Percentiles rank a stretch among this genome's conserved stretches.
Evolutionary conservation across 2,113 vertebrate genomes (phyloP).

Genomic region (Stigmatopora argus): DNA sequence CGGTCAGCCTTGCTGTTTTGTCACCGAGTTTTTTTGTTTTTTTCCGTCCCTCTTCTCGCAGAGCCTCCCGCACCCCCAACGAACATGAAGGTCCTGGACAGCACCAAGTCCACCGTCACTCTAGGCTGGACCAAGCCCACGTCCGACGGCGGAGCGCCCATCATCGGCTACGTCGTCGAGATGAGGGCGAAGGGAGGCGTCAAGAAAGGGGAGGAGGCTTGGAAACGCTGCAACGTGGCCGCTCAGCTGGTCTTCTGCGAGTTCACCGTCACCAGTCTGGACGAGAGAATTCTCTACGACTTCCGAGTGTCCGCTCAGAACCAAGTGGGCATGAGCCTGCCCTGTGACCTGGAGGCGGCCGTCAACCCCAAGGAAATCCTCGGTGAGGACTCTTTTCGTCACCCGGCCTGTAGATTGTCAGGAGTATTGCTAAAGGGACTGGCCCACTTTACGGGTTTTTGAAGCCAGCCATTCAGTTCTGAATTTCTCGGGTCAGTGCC

Average conservation of each 20-base stretch:
- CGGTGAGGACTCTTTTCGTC: slow-evolving; percentile 65
- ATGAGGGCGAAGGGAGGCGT: slow-evolving; percentile 76
- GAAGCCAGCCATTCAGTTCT: no score
- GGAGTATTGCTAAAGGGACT: no score
- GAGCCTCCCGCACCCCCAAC: slow-evolving; percentile 91
- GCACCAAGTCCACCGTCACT: slow-evolving; percentile 82
- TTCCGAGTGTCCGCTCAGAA: slow-evolving; percentile 97
- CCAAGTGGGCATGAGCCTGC: slow-evolving; percentile 90
- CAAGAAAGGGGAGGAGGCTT: slow-evolving; percentile 84
- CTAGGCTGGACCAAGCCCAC: slow-evolving; percentile 89
- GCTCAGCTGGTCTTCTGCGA: slow-evolving; percentile 86
- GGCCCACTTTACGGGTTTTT: no score
- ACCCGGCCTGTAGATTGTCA: neutral
- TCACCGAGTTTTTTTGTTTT: neutral
- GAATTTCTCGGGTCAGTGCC: no score
- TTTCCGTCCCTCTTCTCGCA: slow-evolving; percentile 66
- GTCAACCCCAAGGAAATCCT: slow-evolving; percentile 91
- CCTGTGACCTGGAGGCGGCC: slow-evolving; percentile 83
- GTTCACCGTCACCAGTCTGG: slow-evolving; percentile 85
- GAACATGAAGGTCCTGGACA: slow-evolving; percentile 88
- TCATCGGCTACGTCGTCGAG: slow-evolving; percentile 95
- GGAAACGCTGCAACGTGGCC: slow-evolving; percentile 92
- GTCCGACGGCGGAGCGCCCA: slow-evolving; percentile 88
- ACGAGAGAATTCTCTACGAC: slow-evolving; percentile 85
- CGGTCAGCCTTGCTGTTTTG: neutral